phyloP scores from a whole-genome alignment of 1,140 invertebrate species.

The Bombus breviceps region DNA sequence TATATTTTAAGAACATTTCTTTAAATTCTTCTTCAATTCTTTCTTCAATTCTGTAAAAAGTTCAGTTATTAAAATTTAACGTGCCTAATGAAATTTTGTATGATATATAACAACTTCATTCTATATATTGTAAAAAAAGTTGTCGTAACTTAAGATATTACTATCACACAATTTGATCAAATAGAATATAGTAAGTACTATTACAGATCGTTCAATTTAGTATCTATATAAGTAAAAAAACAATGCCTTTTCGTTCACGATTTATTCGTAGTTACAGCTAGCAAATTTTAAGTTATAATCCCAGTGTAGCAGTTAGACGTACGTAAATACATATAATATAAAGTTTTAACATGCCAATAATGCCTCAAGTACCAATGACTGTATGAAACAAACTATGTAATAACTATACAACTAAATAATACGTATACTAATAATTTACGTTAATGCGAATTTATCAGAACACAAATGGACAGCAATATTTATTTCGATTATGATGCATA shows the following conservation, averaged over 20 bases:
- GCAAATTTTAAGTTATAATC: neutral
- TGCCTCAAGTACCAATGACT: slow-evolving; percentile 35
- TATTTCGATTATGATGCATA: slow-evolving; percentile 53
- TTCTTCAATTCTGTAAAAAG: neutral
- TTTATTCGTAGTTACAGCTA: neutral
- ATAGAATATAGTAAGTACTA: neutral
- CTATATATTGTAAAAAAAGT: neutral
- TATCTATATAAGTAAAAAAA: neutral
- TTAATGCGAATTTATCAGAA: slow-evolving; percentile 16
- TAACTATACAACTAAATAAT: slow-evolving; percentile 24
- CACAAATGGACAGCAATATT: slow-evolving; percentile 17
- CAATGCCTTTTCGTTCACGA: neutral
- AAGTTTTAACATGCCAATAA: slow-evolving; percentile 33
- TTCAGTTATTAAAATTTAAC: neutral
- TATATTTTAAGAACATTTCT: neutral
- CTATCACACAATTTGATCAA: neutral
- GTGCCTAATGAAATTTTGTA: neutral
- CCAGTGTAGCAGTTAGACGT: neutral
- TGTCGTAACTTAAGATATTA: neutral
- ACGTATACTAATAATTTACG: slow-evolving; percentile 18
- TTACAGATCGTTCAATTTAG: neutral
- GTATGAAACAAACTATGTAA: slow-evolving; percentile 21
- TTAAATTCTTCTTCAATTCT: no score
- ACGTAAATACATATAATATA: slow-evolving; percentile 14
- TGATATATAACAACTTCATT: neutral